Percentiles rank a stretch among this genome's conserved stretches.
phyloP scores from a whole-genome alignment of 2,797 vertebrate genomes.

The Xyrichtys novacula region DNA sequence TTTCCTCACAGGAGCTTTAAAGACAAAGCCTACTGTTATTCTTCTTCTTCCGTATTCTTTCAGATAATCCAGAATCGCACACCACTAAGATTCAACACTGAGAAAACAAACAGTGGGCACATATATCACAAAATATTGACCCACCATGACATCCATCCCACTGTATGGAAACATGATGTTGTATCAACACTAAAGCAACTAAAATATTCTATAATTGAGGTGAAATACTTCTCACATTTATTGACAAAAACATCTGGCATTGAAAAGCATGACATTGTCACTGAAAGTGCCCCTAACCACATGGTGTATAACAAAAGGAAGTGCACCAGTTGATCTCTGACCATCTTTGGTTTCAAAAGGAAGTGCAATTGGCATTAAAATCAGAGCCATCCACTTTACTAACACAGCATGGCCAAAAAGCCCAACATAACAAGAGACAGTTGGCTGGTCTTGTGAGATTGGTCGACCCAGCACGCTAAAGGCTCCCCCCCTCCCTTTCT shows the following conservation, averaged over 20 bases:
- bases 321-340: conserved; percentile 9
- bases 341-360: conserved; percentile 18
- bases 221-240: too few relatives aligned
- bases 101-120: neutral
- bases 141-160: neutral
- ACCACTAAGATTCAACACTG: too few relatives aligned
- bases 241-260: too few relatives aligned
- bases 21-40: too few relatives aligned
- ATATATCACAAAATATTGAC: conserved; percentile 16
- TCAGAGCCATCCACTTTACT: conserved; percentile 41
- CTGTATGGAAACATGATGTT: conserved; percentile 13
- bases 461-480: conserved; percentile 29
- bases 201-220: too few relatives aligned
- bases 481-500: neutral
- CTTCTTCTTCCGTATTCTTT: too few relatives aligned
- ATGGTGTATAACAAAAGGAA: neutral
- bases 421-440: conserved; percentile 39
- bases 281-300: too few relatives aligned
- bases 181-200: too few relatives aligned
- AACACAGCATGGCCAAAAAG: conserved; percentile 54
- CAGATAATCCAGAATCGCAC: too few relatives aligned
- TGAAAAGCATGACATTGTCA: too few relatives aligned
- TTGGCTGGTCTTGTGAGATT: conserved; percentile 52
- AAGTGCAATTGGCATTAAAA: conserved; percentile 39
- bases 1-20: too few relatives aligned